These are phyloP conservation scores for Apotomis capreana DNA, from an alignment of 2,888 invertebrate genomes.

Conservation along the genomic window DNA sequence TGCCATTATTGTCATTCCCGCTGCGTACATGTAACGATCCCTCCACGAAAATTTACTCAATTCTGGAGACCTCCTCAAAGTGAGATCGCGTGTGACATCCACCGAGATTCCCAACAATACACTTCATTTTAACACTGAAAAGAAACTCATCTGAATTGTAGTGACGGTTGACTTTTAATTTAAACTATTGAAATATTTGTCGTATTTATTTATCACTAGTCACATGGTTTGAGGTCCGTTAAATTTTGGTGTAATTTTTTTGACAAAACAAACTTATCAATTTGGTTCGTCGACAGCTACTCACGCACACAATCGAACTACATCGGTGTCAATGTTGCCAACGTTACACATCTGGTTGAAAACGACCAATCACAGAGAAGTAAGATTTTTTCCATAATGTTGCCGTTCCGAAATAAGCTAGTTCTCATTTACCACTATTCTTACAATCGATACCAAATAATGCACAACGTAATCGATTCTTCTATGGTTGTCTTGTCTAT, in stretches of 20 bases:
- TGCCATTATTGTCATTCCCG: constrained; percentile 91
- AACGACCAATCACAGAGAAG: constrained; percentile 50
- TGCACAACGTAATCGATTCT: constrained; percentile 1
- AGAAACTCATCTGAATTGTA: constrained; percentile 51
- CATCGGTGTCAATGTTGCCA: constrained; percentile 46
- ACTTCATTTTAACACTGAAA: constrained; percentile 51
- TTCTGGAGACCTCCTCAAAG: constrained; percentile 46
- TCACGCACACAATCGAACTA: constrained; percentile 54
- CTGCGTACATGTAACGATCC: constrained; percentile 78
- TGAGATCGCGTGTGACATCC: constrained; percentile 68
- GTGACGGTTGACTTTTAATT: constrained; percentile 50
- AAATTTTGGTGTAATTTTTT: constrained; percentile 61
- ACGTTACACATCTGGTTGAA: constrained; percentile 22
- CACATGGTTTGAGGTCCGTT: constrained; percentile 54
- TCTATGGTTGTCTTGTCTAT: constrained; percentile 32
- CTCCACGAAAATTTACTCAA: constrained; percentile 61
- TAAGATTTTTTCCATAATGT: constrained; percentile 10
- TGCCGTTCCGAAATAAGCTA: constrained; percentile 12
- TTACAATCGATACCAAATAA: neutral
- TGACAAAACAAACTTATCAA: constrained; percentile 75
- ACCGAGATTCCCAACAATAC: constrained; percentile 62
- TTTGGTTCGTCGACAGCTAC: constrained; percentile 53
- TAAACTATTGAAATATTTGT: constrained; percentile 51
- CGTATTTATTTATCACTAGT: constrained; percentile 56
- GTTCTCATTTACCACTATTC: constrained; percentile 26